Conservation (phyloP, 2,113 vertebrate species). For the Urocolius indicus region DNA sequence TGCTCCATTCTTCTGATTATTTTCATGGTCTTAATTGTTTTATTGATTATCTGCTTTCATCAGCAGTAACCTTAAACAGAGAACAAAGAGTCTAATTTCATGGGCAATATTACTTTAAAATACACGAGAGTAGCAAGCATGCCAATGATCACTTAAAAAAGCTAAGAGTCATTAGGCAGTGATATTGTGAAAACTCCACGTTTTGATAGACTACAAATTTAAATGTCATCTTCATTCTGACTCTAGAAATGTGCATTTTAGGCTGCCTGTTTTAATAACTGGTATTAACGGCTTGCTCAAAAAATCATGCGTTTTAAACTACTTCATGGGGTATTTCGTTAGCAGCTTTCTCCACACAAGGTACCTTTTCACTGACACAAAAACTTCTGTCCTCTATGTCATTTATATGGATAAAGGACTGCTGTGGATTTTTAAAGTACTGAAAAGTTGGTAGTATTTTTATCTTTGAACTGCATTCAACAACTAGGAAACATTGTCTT, state of each 20-base stretch:
- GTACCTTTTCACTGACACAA: background rate
- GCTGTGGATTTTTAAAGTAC: background rate
- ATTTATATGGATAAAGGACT: background rate
- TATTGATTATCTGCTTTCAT: background rate
- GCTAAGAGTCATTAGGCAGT: background rate
- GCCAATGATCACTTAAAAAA: background rate
- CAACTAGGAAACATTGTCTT: too few relatives aligned
- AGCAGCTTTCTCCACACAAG: background rate
- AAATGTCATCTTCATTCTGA: background rate
- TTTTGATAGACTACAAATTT: background rate
- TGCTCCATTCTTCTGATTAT: background rate
- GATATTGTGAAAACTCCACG: background rate
- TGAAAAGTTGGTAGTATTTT: background rate
- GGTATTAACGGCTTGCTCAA: background rate
- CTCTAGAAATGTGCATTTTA: background rate
- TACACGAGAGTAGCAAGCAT: background rate
- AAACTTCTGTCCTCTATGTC: background rate
- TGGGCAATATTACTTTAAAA: background rate
- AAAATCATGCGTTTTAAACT: background rate
- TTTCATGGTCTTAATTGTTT: background rate
- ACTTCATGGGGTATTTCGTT: background rate
- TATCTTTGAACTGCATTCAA: background rate
- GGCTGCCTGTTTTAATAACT: background rate
- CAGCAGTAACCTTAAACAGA: background rate
- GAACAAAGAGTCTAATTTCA: background rate